These are phyloP conservation scores for Parotocinclus haroldoi DNA, from an alignment of 2,797 vertebrate genomes.

Conservation along the genomic window DNA sequence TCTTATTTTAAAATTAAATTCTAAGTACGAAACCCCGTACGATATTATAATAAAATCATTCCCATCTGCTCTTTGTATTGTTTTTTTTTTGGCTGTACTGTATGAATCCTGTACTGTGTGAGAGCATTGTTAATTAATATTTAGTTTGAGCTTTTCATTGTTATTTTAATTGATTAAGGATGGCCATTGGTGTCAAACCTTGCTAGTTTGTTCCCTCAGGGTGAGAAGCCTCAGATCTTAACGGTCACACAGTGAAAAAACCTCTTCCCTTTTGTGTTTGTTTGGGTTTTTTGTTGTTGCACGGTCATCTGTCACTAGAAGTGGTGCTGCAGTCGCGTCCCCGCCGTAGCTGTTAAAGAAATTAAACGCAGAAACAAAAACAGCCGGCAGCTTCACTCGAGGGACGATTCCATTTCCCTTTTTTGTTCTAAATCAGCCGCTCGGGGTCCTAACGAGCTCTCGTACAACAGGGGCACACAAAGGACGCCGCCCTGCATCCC, in stretches of 20 bases:
- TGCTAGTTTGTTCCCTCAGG: background rate
- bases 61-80: too few relatives aligned
- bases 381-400: background rate
- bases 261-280: conserved; percentile 5
- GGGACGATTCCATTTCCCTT: conserved; percentile 14
- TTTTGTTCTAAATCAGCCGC: background rate
- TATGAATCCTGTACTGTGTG: too few relatives aligned
- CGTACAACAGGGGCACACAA: background rate
- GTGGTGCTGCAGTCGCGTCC: background rate
- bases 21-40: too few relatives aligned
- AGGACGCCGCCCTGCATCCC: background rate
- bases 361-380: background rate
- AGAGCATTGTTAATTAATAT: too few relatives aligned
- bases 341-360: conserved; percentile 17
- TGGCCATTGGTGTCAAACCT: too few relatives aligned
- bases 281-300: background rate
- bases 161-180: too few relatives aligned
- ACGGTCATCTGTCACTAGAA: background rate
- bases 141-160: too few relatives aligned
- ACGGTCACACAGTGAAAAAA: background rate
- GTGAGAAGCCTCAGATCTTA: background rate
- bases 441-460: background rate
- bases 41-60: too few relatives aligned
- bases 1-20: too few relatives aligned
- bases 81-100: too few relatives aligned